Percentiles rank a stretch among this genome's conserved stretches.
Evolutionary conservation across 2,113 vertebrate species (phyloP).

Genomic region (Falco punctatus): DNA sequence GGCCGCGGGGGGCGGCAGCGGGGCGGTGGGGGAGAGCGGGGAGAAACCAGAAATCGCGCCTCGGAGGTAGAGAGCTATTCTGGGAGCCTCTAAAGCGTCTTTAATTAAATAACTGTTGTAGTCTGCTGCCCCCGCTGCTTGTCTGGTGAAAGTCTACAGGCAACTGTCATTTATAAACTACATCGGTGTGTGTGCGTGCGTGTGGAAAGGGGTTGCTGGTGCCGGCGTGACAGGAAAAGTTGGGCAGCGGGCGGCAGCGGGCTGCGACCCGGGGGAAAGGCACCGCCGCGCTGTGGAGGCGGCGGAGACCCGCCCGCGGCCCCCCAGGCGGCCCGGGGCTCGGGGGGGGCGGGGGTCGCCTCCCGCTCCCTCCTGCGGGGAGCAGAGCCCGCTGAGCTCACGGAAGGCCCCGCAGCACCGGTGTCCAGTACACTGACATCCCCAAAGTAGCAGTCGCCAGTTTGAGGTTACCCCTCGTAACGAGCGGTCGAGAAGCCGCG

Average conservation of each 20-base stretch:
- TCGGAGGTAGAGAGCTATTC: constrained; percentile 66
- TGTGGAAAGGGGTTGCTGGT: background rate
- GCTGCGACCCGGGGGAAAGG: background rate
- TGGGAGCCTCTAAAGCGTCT: constrained; percentile 57
- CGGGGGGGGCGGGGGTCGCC: background rate
- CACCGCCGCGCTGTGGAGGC: background rate
- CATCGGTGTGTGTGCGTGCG: background rate
- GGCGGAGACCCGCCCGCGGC: background rate
- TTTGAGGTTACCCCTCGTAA: constrained; percentile 58
- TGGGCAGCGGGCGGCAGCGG: constrained; percentile 39
- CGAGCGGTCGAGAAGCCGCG: constrained; percentile 47
- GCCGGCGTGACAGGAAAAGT: constrained; percentile 33
- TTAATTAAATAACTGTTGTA: constrained; percentile 76
- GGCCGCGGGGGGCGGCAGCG: background rate
- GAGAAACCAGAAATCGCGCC: constrained; percentile 31
- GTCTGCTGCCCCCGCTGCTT: constrained; percentile 80
- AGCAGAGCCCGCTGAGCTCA: constrained; percentile 28
- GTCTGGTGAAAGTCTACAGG: constrained; percentile 72
- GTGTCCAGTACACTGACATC: constrained; percentile 45
- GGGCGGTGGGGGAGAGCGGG: background rate
- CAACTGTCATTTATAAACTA: constrained; percentile 72
- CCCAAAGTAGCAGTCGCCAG: constrained; percentile 31
- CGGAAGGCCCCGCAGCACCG: background rate
- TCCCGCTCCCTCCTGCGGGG: background rate
- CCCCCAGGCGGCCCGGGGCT: background rate